phyloP scores from a whole-genome alignment of 2,797 vertebrate genomes.

The Malurus splendens region DNA sequence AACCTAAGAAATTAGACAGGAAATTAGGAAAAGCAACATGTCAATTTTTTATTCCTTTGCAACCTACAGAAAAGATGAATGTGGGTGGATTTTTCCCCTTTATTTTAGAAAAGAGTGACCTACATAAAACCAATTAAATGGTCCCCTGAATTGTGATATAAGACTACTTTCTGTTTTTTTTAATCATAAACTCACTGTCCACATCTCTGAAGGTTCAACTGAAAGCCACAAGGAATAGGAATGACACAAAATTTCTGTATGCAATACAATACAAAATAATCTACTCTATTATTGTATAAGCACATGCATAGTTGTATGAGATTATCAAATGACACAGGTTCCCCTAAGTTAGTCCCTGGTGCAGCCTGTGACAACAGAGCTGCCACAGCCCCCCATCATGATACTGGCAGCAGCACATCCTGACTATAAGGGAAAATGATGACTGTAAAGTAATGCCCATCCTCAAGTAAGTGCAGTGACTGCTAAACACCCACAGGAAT shows the following conservation, averaged over 20 bases:
- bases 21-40: background rate
- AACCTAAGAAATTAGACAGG: slow-evolving; percentile 73
- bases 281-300: background rate
- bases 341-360: background rate
- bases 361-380: background rate
- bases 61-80: background rate
- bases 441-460: background rate
- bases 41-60: background rate
- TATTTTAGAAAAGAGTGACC: background rate
- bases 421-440: background rate
- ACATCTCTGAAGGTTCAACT: background rate
- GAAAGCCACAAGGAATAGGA: background rate
- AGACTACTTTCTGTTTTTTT: background rate
- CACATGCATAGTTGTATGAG: accelerated
- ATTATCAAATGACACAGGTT: background rate
- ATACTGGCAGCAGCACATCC: background rate
- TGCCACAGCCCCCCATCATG: accelerated
- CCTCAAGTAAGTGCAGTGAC: accelerated
- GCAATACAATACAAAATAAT: background rate
- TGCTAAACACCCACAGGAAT: background rate
- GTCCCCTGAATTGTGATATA: background rate
- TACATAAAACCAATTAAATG: background rate
- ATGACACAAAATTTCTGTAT: background rate
- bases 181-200: background rate
- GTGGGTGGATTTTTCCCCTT: background rate